Evolutionary conservation across 2,797 vertebrate species (phyloP).

Genomic region (Gambelia wislizenii): DNA sequence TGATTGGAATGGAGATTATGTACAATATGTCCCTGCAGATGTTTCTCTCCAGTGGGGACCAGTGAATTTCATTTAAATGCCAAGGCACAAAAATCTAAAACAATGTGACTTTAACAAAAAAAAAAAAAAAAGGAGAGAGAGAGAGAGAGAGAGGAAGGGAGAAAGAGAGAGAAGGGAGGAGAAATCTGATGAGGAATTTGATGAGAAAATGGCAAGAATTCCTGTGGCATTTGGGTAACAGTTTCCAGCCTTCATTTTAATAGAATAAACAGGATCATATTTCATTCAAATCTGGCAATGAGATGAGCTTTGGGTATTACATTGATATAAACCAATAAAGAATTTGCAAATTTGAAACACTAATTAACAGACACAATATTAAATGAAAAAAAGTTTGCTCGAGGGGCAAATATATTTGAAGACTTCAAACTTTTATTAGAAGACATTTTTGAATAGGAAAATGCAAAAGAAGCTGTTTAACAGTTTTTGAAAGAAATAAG

Average conservation of each 20-base stretch:
- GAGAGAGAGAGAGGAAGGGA: too few relatives aligned
- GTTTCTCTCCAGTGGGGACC: conserved; percentile 83
- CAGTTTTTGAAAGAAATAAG: conserved; percentile 67
- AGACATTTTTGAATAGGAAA: conserved; percentile 79
- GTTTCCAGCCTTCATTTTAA: conserved; percentile 88
- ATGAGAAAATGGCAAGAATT: conserved; percentile 90
- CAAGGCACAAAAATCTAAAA: conserved; percentile 85
- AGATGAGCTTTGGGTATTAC: conserved; percentile 90
- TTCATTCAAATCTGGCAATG: conserved; percentile 90
- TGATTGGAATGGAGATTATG: conserved; percentile 85
- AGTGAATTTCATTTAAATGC: conserved; percentile 87
- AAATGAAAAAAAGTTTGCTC: conserved; percentile 89
- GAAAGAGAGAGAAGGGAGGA: neutral
- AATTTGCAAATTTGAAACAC: conserved; percentile 89
- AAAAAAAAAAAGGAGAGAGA: neutral
- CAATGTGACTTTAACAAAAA: conserved; percentile 88
- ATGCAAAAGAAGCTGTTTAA: conserved; percentile 61
- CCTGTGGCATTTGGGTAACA: conserved; percentile 89
- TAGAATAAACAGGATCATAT: conserved; percentile 90
- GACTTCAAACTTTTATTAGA: conserved; percentile 89
- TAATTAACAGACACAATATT: conserved; percentile 90
- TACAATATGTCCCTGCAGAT: conserved; percentile 86
- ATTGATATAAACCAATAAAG: conserved; percentile 90
- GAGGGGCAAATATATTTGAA: conserved; percentile 88
- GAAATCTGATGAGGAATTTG: conserved; percentile 86